Evolutionary conservation across 1,140 invertebrate species (phyloP).

Genomic region (Rhagoletis pomonella): DNA sequence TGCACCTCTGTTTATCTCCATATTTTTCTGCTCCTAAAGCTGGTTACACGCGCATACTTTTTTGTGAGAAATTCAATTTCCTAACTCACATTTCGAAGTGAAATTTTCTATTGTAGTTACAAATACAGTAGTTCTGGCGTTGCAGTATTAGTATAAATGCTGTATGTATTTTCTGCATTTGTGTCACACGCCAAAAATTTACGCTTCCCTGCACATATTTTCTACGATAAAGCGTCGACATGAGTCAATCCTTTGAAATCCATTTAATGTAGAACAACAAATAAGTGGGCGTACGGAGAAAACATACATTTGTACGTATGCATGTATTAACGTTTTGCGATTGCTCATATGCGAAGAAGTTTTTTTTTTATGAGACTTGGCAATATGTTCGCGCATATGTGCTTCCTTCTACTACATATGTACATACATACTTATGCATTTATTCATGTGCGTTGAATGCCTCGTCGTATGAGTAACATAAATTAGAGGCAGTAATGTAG

Average conservation of each 20-base stretch:
- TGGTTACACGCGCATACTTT: neutral
- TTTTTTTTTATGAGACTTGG: no score
- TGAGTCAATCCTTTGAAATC: slow-evolving; percentile 4
- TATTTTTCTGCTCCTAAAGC: no score
- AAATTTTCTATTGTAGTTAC: neutral
- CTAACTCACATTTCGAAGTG: neutral
- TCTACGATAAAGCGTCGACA: neutral
- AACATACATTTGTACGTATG: neutral
- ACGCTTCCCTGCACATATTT: neutral
- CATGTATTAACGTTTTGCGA: neutral
- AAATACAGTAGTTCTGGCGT: neutral
- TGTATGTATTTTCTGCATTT: neutral
- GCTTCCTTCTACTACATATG: no score
- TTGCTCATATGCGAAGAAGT: neutral
- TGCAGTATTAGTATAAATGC: no score
- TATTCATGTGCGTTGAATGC: neutral
- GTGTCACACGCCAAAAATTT: neutral
- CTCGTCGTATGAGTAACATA: neutral
- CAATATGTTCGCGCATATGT: no score
- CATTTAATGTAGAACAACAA: neutral
- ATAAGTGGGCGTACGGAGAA: neutral
- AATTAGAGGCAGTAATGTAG: neutral
- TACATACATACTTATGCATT: no score
- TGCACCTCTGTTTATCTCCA: no score
- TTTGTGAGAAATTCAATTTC: neutral